phyloP scores from a whole-genome alignment of 2,797 vertebrate species.

The Todus mexicanus region DNA sequence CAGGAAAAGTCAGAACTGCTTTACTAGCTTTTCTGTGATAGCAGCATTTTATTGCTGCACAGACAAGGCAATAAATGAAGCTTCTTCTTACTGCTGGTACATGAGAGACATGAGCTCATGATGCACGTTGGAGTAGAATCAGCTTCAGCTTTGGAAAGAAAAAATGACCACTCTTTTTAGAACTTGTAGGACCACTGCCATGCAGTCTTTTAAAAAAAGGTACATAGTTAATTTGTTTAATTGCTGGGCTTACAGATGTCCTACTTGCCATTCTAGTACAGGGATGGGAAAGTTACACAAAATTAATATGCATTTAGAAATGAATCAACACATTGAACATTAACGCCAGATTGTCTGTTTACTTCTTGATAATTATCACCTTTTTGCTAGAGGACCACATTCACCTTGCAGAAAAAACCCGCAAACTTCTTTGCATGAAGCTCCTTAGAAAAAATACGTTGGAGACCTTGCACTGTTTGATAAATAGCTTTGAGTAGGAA shows the following conservation, averaged over 20 bases:
- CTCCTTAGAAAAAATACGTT: neutral
- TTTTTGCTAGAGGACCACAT: neutral
- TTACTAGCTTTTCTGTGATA: neutral
- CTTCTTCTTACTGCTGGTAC: neutral
- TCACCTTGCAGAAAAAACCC: neutral
- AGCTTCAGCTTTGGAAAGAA: neutral
- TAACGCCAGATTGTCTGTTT: neutral
- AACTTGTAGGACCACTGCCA: neutral
- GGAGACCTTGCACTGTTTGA: neutral
- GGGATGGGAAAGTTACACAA: neutral
- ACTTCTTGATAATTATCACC: neutral
- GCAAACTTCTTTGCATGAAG: neutral
- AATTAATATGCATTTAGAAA: neutral
- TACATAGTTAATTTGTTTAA: neutral
- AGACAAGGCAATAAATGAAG: neutral
- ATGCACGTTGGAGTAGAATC: neutral
- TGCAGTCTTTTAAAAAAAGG: neutral
- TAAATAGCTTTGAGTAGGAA: neutral
- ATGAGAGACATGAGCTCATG: accelerated
- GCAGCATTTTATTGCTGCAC: neutral
- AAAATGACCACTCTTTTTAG: neutral
- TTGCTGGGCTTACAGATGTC: neutral
- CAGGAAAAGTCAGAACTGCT: neutral
- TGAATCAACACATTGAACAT: neutral
- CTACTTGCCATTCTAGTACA: neutral